Evolutionary conservation across 2,113 vertebrate species (phyloP).

Genomic region (Tapirus terrestris): DNA sequence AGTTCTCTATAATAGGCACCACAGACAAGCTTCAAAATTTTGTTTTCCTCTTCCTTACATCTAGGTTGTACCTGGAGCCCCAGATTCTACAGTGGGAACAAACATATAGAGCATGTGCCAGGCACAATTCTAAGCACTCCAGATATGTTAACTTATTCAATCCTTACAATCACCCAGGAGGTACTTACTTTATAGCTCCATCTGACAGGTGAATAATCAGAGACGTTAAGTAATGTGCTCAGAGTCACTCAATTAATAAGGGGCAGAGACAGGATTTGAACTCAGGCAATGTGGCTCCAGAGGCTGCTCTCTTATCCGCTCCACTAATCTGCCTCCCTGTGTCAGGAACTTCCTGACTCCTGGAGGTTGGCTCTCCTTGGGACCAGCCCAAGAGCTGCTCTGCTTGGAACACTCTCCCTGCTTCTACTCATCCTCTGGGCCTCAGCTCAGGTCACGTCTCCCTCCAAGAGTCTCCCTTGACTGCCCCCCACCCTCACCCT

Average conservation of each 20-base stretch:
- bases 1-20: background rate
- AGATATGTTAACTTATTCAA: background rate
- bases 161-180: background rate
- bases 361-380: background rate
- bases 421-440: background rate
- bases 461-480: background rate
- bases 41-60: background rate
- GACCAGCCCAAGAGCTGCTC: background rate
- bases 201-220: background rate
- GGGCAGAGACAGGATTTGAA: background rate
- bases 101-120: accelerated
- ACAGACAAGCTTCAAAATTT: background rate
- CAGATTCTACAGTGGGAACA: background rate
- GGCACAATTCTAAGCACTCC: background rate
- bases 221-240: background rate
- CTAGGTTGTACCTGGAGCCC: background rate
- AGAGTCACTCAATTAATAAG: background rate
- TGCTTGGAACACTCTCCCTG: background rate
- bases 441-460: background rate
- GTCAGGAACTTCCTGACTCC: background rate
- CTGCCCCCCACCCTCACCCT: accelerated
- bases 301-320: background rate
- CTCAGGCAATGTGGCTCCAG: background rate
- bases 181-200: background rate
- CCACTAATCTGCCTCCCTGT: background rate